Conservation (phyloP, 1,140 invertebrate genomes). For the Drosophila eugracilis region DNA sequence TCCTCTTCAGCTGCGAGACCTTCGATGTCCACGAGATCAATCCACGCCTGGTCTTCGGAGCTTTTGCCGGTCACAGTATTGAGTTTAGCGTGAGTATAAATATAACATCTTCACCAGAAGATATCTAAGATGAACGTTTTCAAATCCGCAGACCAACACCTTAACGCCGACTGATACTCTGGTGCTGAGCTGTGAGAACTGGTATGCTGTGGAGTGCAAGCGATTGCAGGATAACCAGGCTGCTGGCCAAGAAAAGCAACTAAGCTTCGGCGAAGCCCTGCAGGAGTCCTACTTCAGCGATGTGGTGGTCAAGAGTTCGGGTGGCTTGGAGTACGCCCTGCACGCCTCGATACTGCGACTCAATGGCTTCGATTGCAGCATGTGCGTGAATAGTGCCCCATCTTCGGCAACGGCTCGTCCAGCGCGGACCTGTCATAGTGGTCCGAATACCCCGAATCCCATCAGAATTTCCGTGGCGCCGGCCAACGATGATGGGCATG, state of each 20-base stretch:
- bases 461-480: slow-evolving; percentile 63
- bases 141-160: slow-evolving; percentile 83
- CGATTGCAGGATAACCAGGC: slow-evolving; percentile 85
- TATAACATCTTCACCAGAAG: background rate
- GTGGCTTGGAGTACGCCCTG: slow-evolving; percentile 86
- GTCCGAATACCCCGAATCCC: slow-evolving; percentile 42
- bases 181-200: slow-evolving; percentile 87
- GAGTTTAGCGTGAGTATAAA: slow-evolving; percentile 87
- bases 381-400: slow-evolving; percentile 78
- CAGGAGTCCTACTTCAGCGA: slow-evolving; percentile 89
- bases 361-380: slow-evolving; percentile 85
- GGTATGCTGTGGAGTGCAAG: slow-evolving; percentile 88
- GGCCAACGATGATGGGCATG: slow-evolving; percentile 21
- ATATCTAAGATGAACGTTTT: background rate
- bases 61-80: slow-evolving; percentile 88
- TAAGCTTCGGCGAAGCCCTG: slow-evolving; percentile 87
- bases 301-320: slow-evolving; percentile 85
- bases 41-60: slow-evolving; percentile 86
- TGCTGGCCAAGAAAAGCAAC: slow-evolving; percentile 84
- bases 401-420: slow-evolving; percentile 5
- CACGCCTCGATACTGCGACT: slow-evolving; percentile 87
- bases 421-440: slow-evolving; percentile 22
- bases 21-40: slow-evolving; percentile 86
- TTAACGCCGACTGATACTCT: slow-evolving; percentile 86
- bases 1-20: slow-evolving; percentile 89